Evolutionary conservation across 2,113 vertebrate species (phyloP), one percentile per base, ranked within the genome.

Genomic region (Arothron firmamentum): DNA sequence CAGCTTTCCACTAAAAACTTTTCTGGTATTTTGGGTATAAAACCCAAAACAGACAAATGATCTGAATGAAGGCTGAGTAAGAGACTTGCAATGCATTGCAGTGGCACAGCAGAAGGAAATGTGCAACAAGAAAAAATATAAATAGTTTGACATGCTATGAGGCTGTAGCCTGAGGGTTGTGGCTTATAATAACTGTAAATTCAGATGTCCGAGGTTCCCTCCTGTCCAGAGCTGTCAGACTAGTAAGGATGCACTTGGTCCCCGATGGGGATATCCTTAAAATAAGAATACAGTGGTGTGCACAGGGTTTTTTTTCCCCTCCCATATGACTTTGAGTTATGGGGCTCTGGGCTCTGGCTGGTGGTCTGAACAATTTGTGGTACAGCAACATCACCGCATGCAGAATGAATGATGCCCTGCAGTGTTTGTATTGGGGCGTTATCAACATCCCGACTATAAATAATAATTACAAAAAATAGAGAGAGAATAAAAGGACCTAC

Each of bases 361-460:
- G 89, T 90, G 88, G 89, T 90, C 88, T 89, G 88, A 85, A 87
- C 87, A 89, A 90, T 90, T 91, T 90, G 91, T 69, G 90, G 91
- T 80, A 17, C 75, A 64, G 87, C 81, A 88, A 83, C 87, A 89
- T 90, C 80, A 86, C 86, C 82, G 78, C 82, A 68, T 79, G 25
- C 82, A 85, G 79, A 83, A 87, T 89, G 88, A 92, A 87, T 89
- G 89, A 90, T 90, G 87, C 85, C 81, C 87, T 83, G 73, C 84
- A 75, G 75, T 91, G 88, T 92, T 92, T 91, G 85, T 90, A 85
- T 92, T 92, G 90, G 91, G 89, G 64, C 80, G 70, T 90, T 91
- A 91, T 90, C 91, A 92, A 91, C 82, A 81, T 87, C 79, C 82
- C 55, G 81, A 84, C 90, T 91, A 90, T 90, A 91, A 91, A 91